Evolutionary conservation across 2,888 invertebrate genomes (phyloP).

Genomic region (Ormia ochracea): DNA sequence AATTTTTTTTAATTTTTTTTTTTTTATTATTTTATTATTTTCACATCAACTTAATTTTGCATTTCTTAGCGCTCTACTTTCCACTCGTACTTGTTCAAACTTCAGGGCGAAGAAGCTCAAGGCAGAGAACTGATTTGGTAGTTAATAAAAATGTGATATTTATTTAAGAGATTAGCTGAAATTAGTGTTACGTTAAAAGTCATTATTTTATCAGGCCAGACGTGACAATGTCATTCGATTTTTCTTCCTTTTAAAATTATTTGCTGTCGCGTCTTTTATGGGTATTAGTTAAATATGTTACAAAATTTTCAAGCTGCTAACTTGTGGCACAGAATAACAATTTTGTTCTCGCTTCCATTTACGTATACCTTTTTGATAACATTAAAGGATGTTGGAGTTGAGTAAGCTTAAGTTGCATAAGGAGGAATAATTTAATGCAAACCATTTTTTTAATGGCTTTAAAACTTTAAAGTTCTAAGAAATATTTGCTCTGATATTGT

Average conservation of each 20-base stretch:
- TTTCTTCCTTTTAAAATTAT: background rate
- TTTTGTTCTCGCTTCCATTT: background rate
- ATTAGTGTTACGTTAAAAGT: slow-evolving; percentile 49
- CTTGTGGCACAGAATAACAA: background rate
- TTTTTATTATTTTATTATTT: too few relatives aligned
- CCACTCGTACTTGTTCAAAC: background rate
- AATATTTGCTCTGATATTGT: too few relatives aligned
- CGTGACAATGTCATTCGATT: slow-evolving; percentile 46
- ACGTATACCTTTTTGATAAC: background rate
- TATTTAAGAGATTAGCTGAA: slow-evolving; percentile 56
- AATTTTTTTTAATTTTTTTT: slow-evolving; percentile 6
- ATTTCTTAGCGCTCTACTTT: background rate
- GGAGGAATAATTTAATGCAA: too few relatives aligned
- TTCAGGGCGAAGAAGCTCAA: background rate
- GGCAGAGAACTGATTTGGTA: slow-evolving; percentile 39
- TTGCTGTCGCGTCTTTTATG: background rate
- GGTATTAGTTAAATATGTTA: background rate
- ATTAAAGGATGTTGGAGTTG: too few relatives aligned
- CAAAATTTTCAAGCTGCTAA: background rate
- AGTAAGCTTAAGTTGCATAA: too few relatives aligned
- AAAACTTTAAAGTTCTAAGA: too few relatives aligned
- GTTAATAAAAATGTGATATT: slow-evolving; percentile 54
- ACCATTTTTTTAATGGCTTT: too few relatives aligned
- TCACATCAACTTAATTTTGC: slow-evolving; percentile 12
- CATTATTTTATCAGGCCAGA: slow-evolving; percentile 42